Evolutionary conservation across 1,140 invertebrate species (phyloP).

Genomic region (Macrobrachium rosenbergii): DNA sequence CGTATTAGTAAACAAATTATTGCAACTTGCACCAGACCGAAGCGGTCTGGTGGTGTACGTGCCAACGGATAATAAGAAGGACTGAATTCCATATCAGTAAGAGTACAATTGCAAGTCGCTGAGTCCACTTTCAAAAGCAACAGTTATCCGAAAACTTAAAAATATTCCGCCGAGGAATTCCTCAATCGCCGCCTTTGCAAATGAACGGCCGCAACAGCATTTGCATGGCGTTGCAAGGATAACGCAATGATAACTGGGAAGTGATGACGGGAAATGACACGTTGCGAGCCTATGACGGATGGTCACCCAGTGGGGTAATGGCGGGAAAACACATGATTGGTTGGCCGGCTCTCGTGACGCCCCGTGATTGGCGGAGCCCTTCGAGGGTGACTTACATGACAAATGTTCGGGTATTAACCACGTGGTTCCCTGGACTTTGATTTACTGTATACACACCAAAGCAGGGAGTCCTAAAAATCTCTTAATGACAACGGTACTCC

Average conservation of each 20-base stretch:
- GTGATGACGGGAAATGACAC: constrained; percentile 55
- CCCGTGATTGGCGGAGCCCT: constrained; percentile 35
- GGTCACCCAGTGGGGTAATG: constrained; percentile 27
- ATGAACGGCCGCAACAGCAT: constrained; percentile 51
- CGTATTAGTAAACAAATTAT: too few species aligned
- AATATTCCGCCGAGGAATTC: constrained; percentile 19
- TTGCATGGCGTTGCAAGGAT: constrained; percentile 40
- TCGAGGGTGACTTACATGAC: neutral
- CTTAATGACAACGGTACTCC: too few species aligned
- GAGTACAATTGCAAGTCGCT: too few species aligned
- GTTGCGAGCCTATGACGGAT: constrained; percentile 45
- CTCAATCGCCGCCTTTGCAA: constrained; percentile 39
- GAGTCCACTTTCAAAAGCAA: too few species aligned
- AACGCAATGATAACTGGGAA: constrained; percentile 54
- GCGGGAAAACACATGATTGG: constrained; percentile 31
- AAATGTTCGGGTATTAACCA: constrained; percentile 35
- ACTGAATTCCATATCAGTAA: too few species aligned
- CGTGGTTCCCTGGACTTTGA: constrained; percentile 32
- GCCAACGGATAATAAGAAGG: too few species aligned
- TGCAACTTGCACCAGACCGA: too few species aligned
- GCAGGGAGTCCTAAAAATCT: neutral
- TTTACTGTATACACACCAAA: constrained; percentile 47
- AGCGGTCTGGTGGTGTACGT: too few species aligned
- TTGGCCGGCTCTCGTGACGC: constrained; percentile 24
- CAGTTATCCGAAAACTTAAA: neutral